Percentiles rank a stretch among this genome's conserved stretches.
phyloP scores from a whole-genome alignment of 1,140 invertebrate species.

The Drosophila ogumai region DNA sequence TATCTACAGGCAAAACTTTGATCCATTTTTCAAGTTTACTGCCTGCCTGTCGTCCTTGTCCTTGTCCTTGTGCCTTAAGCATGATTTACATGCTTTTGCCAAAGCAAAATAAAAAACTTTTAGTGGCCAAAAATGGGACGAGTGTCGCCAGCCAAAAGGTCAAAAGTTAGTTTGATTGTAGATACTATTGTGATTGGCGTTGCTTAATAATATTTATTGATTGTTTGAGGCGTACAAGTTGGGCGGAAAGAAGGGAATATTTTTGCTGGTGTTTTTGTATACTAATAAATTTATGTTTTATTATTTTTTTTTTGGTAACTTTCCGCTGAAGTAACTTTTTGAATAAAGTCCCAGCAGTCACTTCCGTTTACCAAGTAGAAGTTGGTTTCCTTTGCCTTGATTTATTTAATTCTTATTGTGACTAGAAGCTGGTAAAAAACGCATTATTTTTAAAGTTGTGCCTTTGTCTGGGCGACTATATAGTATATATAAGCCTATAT shows the following conservation, averaged over 20 bases:
- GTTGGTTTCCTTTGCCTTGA: neutral
- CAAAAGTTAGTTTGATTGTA: conserved; percentile 7
- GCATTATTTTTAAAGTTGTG: conserved; percentile 1
- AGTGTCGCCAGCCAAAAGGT: conserved; percentile 15
- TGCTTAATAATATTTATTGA: conserved; percentile 11
- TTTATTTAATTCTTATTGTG: conserved; percentile 32
- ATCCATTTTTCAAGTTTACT: conserved; percentile 45
- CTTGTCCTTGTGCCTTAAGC: conserved; percentile 22
- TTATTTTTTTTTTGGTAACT: neutral
- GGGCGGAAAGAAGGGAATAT: neutral
- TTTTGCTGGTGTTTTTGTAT: neutral
- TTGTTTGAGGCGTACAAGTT: neutral
- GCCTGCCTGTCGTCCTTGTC: conserved; percentile 5
- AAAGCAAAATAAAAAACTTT: conserved; percentile 29
- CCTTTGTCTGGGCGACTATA: conserved; percentile 4
- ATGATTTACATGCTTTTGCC: conserved; percentile 30
- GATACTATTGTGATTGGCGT: conserved; percentile 1
- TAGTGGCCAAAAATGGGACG: conserved; percentile 27
- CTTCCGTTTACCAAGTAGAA: conserved; percentile 1
- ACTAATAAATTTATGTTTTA: neutral
- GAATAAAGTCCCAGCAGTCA: conserved; percentile 12
- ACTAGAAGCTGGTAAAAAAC: neutral
- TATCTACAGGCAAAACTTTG: conserved; percentile 15
- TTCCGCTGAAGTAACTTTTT: conserved; percentile 11
- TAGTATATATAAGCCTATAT: neutral